Evolutionary conservation across 2,888 invertebrate species (phyloP).

Genomic region (Macrophya annulata): DNA sequence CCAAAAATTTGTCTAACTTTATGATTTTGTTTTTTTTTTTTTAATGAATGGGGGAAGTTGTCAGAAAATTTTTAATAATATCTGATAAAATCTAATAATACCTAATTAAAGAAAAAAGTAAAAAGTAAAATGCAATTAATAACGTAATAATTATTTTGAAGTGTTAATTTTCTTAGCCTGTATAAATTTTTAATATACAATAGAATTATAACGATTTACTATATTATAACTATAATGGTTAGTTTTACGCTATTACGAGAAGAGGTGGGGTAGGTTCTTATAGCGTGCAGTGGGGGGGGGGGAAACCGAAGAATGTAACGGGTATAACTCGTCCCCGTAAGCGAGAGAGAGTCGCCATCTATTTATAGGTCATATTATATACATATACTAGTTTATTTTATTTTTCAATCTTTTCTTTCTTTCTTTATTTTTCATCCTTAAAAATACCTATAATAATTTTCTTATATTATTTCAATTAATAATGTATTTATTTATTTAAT

Average conservation of each 20-base stretch:
- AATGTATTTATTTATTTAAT: neutral
- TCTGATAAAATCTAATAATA: no score
- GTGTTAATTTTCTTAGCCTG: no score
- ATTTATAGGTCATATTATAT: neutral
- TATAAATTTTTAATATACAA: no score
- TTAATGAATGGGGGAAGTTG: no score
- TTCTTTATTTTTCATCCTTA: neutral
- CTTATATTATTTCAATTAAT: neutral
- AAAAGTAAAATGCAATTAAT: no score
- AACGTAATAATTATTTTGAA: no score
- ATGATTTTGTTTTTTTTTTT: no score
- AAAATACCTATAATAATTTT: neutral
- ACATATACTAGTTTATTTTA: neutral
- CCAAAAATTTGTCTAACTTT: no score
- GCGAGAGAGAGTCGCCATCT: constrained; percentile 17
- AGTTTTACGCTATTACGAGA: neutral
- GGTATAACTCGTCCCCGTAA: constrained; percentile 2
- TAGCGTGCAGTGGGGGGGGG: neutral
- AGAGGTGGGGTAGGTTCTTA: neutral
- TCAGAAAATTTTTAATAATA: no score
- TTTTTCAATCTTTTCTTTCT: neutral
- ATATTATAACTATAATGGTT: no score
- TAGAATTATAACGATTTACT: no score
- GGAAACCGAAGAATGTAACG: neutral
- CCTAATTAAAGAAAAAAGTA: no score